Evolutionary conservation across 2,113 vertebrate species (phyloP), one percentile per base, ranked within the genome.

Genomic region (Colinus virginianus): DNA sequence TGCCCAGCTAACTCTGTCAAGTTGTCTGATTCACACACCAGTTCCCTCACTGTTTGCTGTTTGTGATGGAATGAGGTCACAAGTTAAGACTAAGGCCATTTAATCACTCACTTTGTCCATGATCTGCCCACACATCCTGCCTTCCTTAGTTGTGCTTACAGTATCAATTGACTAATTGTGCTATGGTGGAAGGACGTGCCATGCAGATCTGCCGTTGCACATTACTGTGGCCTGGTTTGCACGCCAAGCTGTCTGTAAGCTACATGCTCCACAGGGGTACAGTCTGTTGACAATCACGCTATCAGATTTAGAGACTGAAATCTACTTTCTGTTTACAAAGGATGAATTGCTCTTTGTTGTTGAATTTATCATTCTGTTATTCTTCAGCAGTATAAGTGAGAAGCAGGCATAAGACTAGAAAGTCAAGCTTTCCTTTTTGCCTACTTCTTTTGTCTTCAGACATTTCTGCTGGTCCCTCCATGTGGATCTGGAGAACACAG

Each of bases 11-110:
- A 69, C n/a, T 23, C 76, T 72, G 76, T 59, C 63, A 80, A 30
- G 45, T 45, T 85, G 82, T 71, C 85, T 93, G 83, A 90, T 88
- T 64, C 49, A 77, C 26, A 36, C 45, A 61, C 6, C 2, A 58
- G 30, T 90, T 82, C 72, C 72, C n/a, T 78, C 59, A 34, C 32
- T 69, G 58, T 83, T 90, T 61, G 59, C 79, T 77, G n/a, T 90
- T 91, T 58, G 40, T 83, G 90, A 80, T 91, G 82, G 88, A 93
- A 88, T 85, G 79, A 80, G 79, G 83, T 83, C 83, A 90, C 68
- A 70, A 80, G 71, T 93, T 83, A 91, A 70, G 32, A 85, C 71
- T 72, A n/a, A 77, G 79, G 88, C 59, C 42, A 70, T 90, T 83
- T 74, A 82, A 58, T 85, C 63, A 48, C 77, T 90, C 32, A 32